A percentile compares a stretch with the other conserved stretches of the same genome.
phyloP scores from a whole-genome alignment of 2,888 invertebrate genomes.

The Trissoscelio sp. region DNA sequence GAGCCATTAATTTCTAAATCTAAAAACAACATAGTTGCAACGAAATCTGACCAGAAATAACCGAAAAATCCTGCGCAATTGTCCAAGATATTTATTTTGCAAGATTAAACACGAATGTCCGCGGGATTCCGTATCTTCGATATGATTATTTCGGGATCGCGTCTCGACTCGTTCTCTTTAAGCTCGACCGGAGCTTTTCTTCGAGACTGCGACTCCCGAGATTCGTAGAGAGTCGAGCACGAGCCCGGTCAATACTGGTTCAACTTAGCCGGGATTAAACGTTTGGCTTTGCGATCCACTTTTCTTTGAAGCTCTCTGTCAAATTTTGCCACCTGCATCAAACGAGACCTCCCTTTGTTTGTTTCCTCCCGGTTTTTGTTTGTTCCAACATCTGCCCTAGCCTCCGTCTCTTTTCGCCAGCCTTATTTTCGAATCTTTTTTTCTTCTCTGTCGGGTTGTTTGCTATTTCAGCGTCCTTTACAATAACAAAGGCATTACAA shows the following conservation, averaged over 20 bases:
- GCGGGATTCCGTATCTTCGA: constrained; percentile 18
- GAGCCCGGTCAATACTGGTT: constrained; percentile 65
- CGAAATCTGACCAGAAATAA: background rate
- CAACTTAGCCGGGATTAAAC: constrained; percentile 67
- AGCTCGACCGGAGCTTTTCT: constrained; percentile 52
- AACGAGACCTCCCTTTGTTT: constrained; percentile 49
- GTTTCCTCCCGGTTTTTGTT: constrained; percentile 16
- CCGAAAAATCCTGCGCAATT: background rate
- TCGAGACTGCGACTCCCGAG: no score
- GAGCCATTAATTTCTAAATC: background rate
- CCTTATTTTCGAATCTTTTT: background rate
- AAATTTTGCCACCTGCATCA: constrained; percentile 67
- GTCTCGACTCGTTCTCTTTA: constrained; percentile 56
- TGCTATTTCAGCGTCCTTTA: constrained; percentile 12
- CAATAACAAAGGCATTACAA: constrained; percentile 37
- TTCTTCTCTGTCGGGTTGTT: background rate
- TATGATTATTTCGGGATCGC: constrained; percentile 48
- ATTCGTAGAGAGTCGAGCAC: no score
- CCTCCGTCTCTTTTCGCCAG: background rate
- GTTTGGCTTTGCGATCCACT: constrained; percentile 57
- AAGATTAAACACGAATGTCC: constrained; percentile 22
- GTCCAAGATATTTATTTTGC: constrained; percentile 20
- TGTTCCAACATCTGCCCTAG: background rate
- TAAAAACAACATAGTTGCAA: no score
- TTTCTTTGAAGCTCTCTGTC: constrained; percentile 53